phyloP scores from a whole-genome alignment of 2,888 invertebrate genomes.

The Malachius bipustulatus region DNA sequence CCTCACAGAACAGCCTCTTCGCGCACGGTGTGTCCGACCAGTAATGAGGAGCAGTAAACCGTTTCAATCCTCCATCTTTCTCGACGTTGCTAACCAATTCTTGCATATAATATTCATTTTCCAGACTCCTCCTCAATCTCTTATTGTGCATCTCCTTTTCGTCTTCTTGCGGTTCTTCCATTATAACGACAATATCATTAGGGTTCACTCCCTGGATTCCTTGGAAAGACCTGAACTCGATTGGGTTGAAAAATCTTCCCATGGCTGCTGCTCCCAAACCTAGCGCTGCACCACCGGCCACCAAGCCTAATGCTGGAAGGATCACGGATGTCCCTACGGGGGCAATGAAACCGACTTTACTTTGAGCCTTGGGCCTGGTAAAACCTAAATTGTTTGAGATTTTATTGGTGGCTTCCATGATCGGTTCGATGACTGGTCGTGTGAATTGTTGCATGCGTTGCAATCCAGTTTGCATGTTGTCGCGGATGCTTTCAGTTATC shows the following conservation, averaged over 20 bases:
- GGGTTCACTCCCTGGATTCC: conserved; percentile 22
- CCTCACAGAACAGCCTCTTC: conserved; percentile 64
- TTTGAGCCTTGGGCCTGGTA: conserved; percentile 40
- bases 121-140: conserved; percentile 24
- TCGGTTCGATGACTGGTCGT: conserved; percentile 56
- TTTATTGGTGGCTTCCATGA: conserved; percentile 68
- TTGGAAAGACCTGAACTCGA: conserved; percentile 28
- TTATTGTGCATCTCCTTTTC: conserved; percentile 18
- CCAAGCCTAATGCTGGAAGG: conserved; percentile 61
- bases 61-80: conserved; percentile 25
- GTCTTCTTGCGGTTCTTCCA: conserved; percentile 21
- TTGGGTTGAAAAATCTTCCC: conserved; percentile 48
- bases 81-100: conserved; percentile 29
- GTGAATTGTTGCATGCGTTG: conserved; percentile 56
- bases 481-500: conserved; percentile 60
- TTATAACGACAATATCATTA: conserved; percentile 29
- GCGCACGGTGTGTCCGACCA: conserved; percentile 71
- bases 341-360: conserved; percentile 52
- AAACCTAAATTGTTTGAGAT: conserved; percentile 66
- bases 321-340: conserved; percentile 50
- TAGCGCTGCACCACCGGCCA: conserved; percentile 72
- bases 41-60: conserved; percentile 33
- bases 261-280: conserved; percentile 73
- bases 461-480: conserved; percentile 58
- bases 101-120: conserved; percentile 35